These are phyloP conservation scores for Galeopsomyia nigrocyanea DNA, from an alignment of 2,888 invertebrate genomes.

Conservation along the genomic window DNA sequence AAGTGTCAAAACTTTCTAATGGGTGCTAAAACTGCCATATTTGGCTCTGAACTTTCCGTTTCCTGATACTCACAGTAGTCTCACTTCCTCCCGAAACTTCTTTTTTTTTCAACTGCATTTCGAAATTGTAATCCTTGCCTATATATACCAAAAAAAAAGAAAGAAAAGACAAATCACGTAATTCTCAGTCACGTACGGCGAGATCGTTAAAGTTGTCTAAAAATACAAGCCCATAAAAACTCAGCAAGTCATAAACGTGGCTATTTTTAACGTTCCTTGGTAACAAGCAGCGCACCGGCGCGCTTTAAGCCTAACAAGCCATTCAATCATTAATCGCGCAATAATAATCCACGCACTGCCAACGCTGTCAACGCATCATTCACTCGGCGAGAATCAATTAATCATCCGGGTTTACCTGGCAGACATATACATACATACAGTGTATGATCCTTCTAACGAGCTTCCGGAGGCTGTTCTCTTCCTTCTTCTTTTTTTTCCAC, in stretches of 20 bases:
- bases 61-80: background rate
- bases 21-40: conserved; percentile 11
- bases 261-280: conserved; percentile 4
- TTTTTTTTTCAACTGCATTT: background rate
- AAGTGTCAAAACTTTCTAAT: conserved; percentile 26
- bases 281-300: no score
- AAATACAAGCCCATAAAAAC: no score
- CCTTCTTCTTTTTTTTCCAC: conserved; percentile 6
- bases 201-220: no score
- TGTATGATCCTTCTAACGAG: background rate
- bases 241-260: no score
- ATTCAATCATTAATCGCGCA: conserved; percentile 10
- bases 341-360: background rate
- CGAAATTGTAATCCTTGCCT: background rate
- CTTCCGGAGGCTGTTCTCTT: background rate
- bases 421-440: background rate
- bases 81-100: conserved; percentile 6
- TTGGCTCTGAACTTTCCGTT: conserved; percentile 7
- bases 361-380: background rate
- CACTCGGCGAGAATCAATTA: background rate
- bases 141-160: no score
- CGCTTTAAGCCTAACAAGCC: conserved; percentile 4
- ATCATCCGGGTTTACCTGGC: conserved; percentile 17
- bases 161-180: no score
- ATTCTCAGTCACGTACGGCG: no score